Base-by-base conservation (phyloP, 2,113 vertebrate genomes). In the Nicator chloris region DNA sequence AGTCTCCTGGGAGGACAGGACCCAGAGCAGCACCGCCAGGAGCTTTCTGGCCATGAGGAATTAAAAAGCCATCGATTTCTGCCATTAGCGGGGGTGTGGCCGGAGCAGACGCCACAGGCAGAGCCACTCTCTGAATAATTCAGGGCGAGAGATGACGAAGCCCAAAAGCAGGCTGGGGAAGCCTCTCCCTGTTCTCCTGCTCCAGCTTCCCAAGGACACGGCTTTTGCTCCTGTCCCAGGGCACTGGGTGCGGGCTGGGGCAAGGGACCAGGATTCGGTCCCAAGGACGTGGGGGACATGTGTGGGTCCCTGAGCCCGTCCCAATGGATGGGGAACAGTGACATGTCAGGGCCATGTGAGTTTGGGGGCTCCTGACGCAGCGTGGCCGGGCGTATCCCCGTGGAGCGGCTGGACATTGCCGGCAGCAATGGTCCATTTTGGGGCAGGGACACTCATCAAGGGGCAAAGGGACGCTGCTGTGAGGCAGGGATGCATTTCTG, bases 41-140 rank as follows among this genome's bases (percentile, higher is more conserved):
- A 96, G 81, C 71, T 92, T 95, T 93, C 85, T 50, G 84, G 92
- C 84, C 95, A 49, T 15, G 27, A 93, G 75, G 87, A 97, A 94
- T 97, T 93, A 97, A 96, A 45, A 95, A 97, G 23, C 77, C 95
- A 97, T 98, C 16, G 94, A 97, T 97, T 97, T 97, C 97, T 94
- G 97, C 97, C 95, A 96, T 98, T 97, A 97, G 96, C 65, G 21
- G 66, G 59, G 82, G 75, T 42, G 96, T 87, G 95, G 93, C 51
- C 8, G 73, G 73, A 93, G 95, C 92, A 92, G 93, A 82, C 61
- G 60, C 96, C 93, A 82, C 87, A 85, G 95, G 79, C 90, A 54
- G 82, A 97, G 96, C 76, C 56, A 8, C 42, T 8, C 50, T 1
- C 19, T 98, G 94, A 98, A 98, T 98, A 97, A 98, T 98, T 97